Conservation (phyloP, 2,113 vertebrate species). For the Mixornis gularis region DNA sequence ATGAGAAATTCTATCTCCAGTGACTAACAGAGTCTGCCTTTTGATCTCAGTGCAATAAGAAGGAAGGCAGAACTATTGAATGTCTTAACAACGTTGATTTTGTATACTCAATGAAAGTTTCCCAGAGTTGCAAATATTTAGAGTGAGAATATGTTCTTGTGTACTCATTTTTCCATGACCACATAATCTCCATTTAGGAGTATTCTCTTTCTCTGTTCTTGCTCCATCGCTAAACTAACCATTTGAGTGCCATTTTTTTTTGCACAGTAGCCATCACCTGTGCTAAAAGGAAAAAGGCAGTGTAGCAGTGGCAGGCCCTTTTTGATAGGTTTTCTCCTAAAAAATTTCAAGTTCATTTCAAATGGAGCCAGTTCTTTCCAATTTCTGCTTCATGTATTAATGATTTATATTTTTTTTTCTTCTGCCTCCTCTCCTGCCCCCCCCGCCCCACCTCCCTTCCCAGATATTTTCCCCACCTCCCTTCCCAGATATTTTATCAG, state of each 20-base stretch:
- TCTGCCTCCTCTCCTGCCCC: no score
- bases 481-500: neutral
- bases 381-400: neutral
- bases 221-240: neutral
- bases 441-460: no score
- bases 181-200: neutral
- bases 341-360: neutral
- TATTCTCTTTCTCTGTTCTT: neutral
- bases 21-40: conserved; percentile 34
- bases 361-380: neutral
- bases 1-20: conserved; percentile 25
- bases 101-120: conserved; percentile 11
- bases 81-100: conserved; percentile 44
- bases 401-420: neutral
- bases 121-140: conserved; percentile 35
- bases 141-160: neutral
- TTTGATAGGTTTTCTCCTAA: neutral
- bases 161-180: neutral
- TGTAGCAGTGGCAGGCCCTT: neutral
- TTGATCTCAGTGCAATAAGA: conserved; percentile 31
- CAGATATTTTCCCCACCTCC: no score
- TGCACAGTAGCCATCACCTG: neutral
- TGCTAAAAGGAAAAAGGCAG: neutral
- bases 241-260: neutral
- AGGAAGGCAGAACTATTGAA: conserved; percentile 1